A percentile compares a stretch with the other conserved stretches of the same genome.
Conservation (phyloP, 2,113 vertebrate species). For the Galemys pyrenaicus region DNA sequence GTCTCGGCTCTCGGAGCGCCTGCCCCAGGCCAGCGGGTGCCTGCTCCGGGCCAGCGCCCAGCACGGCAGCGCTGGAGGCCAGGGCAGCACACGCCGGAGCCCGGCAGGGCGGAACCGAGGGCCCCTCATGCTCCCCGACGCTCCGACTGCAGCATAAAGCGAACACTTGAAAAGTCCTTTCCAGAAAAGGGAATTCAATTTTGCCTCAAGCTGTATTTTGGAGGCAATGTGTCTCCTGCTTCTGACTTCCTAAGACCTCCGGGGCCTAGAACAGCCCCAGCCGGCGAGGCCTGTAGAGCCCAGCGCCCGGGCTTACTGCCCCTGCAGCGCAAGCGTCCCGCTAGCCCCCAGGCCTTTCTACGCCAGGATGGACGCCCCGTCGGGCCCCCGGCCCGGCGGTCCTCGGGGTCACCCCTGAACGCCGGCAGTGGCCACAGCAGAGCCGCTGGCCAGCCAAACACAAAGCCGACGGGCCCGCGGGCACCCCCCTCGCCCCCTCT, state of each 20-base stretch:
- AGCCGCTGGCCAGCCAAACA: too few relatives aligned
- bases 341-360: not conserved
- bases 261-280: not conserved
- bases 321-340: too few relatives aligned
- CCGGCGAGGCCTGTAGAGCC: not conserved
- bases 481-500: not conserved
- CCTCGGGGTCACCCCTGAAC: not conserved
- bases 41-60: too few relatives aligned
- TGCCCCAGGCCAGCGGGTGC: too few relatives aligned
- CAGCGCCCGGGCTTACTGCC: not conserved
- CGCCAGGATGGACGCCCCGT: not conserved
- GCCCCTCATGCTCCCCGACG: too few relatives aligned
- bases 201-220: not conserved
- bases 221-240: not conserved
- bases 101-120: too few relatives aligned
- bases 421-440: not conserved
- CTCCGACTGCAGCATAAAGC: not conserved
- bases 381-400: not conserved
- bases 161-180: not conserved
- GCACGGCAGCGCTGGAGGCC: too few relatives aligned
- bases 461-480: not conserved
- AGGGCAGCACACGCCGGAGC: too few relatives aligned
- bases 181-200: not conserved
- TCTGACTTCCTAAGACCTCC: not conserved
- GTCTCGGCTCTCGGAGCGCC: too few relatives aligned